Percentiles rank a stretch among this genome's conserved stretches.
Evolutionary conservation across 2,113 vertebrate genomes (phyloP).

Genomic region (Oryzias javanicus): DNA sequence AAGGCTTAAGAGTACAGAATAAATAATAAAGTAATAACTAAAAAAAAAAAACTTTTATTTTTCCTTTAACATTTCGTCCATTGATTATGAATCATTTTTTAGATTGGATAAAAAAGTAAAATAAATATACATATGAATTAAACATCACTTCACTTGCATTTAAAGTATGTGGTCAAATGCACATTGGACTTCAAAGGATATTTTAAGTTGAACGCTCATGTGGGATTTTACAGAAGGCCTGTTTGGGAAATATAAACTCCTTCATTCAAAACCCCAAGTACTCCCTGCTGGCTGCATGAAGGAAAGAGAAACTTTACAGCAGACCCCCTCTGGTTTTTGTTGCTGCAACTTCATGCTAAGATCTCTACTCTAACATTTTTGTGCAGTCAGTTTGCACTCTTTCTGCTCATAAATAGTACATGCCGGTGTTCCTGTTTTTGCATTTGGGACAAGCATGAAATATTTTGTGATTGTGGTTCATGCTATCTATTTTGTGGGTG

Average conservation of each 20-base stretch:
- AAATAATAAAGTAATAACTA: no score
- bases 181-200: constrained; percentile 11
- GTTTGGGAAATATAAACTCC: constrained; percentile 56
- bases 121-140: not conserved
- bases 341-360: constrained; percentile 31
- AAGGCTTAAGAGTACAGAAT: no score
- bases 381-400: constrained; percentile 30
- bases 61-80: no score
- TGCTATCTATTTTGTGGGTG: constrained; percentile 5
- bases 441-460: constrained; percentile 35
- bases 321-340: constrained; percentile 52
- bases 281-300: constrained; percentile 35
- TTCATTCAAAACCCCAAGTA: constrained; percentile 48
- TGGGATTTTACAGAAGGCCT: constrained; percentile 42
- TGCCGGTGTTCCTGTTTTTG: constrained; percentile 20
- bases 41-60: no score
- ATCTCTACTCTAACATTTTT: constrained; percentile 42
- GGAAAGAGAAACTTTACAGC: constrained; percentile 33
- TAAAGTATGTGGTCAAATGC: not conserved
- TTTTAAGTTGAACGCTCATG: constrained; percentile 44
- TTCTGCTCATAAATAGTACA: constrained; percentile 27
- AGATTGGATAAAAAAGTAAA: not conserved
- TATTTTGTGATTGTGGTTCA: constrained; percentile 33
- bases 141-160: not conserved
- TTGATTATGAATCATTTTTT: no score